These are phyloP conservation scores for Ardeotis arabs DNA, from an alignment of 2,113 vertebrate genomes.

Conservation along the genomic window DNA sequence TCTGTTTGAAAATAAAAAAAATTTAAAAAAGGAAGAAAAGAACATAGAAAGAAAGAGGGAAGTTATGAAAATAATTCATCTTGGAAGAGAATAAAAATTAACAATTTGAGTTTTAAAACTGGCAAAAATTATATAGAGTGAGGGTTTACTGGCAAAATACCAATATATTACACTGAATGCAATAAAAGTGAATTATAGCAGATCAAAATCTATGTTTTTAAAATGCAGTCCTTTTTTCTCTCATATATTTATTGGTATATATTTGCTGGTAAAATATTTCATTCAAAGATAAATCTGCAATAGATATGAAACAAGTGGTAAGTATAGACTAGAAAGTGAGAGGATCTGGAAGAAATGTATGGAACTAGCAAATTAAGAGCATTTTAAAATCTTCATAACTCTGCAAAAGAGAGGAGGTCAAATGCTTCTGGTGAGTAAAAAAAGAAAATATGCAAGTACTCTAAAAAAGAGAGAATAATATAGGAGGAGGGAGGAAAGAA, in stretches of 20 bases:
- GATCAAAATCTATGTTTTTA: background rate
- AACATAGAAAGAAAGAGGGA: background rate
- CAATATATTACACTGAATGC: background rate
- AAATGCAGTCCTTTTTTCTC: background rate
- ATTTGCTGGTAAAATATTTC: background rate
- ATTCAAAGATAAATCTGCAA: background rate
- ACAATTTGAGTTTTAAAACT: background rate
- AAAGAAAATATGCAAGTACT: background rate
- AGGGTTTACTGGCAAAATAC: background rate
- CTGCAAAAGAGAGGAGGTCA: background rate
- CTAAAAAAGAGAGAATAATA: background rate
- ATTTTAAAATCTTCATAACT: background rate
- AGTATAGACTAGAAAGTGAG: background rate
- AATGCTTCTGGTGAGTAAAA: background rate
- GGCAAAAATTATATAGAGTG: background rate
- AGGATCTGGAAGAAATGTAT: background rate
- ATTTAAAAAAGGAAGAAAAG: background rate
- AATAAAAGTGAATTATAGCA: background rate
- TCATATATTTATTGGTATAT: background rate
- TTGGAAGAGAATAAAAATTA: slow-evolving; percentile 4
- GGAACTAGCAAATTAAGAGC: background rate
- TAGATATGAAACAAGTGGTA: background rate
- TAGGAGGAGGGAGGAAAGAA: background rate
- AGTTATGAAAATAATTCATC: background rate
- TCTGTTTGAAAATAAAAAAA: background rate